phyloP scores from a whole-genome alignment of 2,113 vertebrate species.

The Peromyscus californicus region DNA sequence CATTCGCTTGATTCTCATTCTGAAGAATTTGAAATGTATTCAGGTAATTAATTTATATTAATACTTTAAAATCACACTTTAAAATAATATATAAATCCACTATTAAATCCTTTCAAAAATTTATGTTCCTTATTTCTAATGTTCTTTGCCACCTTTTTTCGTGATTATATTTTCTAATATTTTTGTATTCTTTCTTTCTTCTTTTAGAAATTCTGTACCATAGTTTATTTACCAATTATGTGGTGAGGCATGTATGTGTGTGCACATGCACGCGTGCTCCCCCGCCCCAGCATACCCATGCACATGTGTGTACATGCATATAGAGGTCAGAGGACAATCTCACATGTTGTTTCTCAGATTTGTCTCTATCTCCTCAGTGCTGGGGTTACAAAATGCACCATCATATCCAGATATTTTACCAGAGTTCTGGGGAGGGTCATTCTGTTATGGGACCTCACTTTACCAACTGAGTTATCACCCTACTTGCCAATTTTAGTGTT shows the following conservation, averaged over 20 bases:
- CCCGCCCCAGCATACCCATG: neutral
- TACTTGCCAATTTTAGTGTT: neutral
- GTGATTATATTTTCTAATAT: neutral
- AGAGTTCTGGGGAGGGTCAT: neutral
- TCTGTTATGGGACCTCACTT: neutral
- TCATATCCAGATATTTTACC: too few relatives aligned
- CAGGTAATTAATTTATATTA: slow-evolving; percentile 28
- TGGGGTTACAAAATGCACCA: neutral
- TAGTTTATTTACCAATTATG: neutral
- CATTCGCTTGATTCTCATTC: neutral
- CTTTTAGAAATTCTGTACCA: neutral
- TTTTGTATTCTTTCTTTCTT: neutral
- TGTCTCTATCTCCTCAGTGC: neutral
- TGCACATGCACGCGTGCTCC: fast-evolving
- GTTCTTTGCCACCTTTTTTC: neutral
- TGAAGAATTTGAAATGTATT: slow-evolving; percentile 11
- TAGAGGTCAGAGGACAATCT: neutral
- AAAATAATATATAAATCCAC: neutral
- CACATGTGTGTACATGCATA: neutral
- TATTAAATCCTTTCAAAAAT: slow-evolving; percentile 27
- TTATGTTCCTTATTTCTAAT: neutral
- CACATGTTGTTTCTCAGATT: neutral
- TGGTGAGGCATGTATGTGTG: neutral
- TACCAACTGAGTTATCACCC: neutral
- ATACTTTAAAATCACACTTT: neutral